Percentiles rank a stretch among this genome's conserved stretches.
Evolutionary conservation across 2,888 invertebrate species (phyloP).

Genomic region (Drosophila tripunctata): DNA sequence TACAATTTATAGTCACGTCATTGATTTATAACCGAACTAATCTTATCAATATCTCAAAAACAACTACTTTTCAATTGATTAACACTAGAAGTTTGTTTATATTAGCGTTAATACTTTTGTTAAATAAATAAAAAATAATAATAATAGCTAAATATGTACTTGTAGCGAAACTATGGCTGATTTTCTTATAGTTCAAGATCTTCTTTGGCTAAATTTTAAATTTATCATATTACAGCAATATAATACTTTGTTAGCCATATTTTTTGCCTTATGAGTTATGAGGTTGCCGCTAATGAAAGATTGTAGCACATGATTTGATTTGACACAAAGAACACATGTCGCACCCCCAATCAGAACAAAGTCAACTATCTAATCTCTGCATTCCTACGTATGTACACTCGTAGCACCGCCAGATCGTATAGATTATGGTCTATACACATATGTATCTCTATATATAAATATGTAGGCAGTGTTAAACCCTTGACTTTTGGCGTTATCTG

Average conservation of each 20-base stretch:
- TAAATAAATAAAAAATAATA: no score
- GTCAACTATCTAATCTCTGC: slow-evolving; percentile 31
- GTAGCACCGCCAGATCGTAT: slow-evolving; percentile 1
- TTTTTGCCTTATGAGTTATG: no score
- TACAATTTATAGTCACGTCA: background rate
- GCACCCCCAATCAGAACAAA: slow-evolving; percentile 3
- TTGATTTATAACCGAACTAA: background rate
- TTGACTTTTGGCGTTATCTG: slow-evolving; percentile 32
- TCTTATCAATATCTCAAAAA: background rate
- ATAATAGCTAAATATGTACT: no score
- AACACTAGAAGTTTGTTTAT: background rate
- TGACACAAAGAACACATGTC: slow-evolving; percentile 3
- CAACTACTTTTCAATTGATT: background rate
- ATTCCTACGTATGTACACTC: background rate
- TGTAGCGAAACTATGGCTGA: no score
- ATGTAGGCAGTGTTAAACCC: background rate
- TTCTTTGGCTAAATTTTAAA: no score
- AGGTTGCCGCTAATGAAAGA: background rate
- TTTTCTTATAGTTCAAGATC: no score
- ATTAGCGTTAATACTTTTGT: background rate
- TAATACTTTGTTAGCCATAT: no score
- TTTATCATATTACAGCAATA: no score
- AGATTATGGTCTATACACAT: slow-evolving; percentile 7
- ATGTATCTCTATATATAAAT: background rate
- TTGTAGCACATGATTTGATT: background rate